A percentile compares a stretch with the other conserved stretches of the same genome.
phyloP scores from a whole-genome alignment of 1,140 invertebrate species.

The Drosophila novamexicana region DNA sequence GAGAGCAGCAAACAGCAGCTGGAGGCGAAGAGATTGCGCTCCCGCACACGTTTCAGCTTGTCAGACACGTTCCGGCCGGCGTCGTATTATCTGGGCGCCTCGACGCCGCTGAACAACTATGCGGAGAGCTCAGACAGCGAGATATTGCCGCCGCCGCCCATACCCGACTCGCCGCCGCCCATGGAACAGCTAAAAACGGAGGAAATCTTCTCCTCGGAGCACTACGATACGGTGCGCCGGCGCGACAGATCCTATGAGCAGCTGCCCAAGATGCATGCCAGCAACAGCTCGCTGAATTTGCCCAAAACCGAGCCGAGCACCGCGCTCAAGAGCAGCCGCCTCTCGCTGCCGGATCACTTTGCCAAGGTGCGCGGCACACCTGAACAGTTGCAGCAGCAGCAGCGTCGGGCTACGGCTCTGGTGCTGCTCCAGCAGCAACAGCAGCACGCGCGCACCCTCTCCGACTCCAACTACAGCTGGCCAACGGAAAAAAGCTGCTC shows the following conservation, averaged over 20 bases:
- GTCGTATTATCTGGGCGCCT: constrained; percentile 91
- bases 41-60: constrained; percentile 91
- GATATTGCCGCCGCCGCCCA: constrained; percentile 91
- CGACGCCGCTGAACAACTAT: constrained; percentile 86
- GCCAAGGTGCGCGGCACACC: constrained; percentile 57
- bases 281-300: constrained; percentile 75
- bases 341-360: constrained; percentile 82
- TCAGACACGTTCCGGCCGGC: constrained; percentile 94
- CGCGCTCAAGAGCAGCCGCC: constrained; percentile 70
- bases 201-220: constrained; percentile 83
- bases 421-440: constrained; percentile 65
- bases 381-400: constrained; percentile 25
- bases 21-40: constrained; percentile 88
- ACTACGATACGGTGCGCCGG: constrained; percentile 80
- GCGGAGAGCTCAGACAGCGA: constrained; percentile 94
- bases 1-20: constrained; percentile 93
- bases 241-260: constrained; percentile 76
- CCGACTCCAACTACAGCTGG: constrained; percentile 81
- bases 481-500: constrained; percentile 82
- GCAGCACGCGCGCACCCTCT: constrained; percentile 77
- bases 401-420: background rate
- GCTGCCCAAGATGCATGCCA: constrained; percentile 78
- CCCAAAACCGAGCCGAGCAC: constrained; percentile 60
- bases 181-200: constrained; percentile 86
- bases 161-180: constrained; percentile 90